Evolutionary conservation across 30 jellyfish, hydroid and myxozoan species (phyloP).

Genomic region (Cassiopea xamachana): DNA sequence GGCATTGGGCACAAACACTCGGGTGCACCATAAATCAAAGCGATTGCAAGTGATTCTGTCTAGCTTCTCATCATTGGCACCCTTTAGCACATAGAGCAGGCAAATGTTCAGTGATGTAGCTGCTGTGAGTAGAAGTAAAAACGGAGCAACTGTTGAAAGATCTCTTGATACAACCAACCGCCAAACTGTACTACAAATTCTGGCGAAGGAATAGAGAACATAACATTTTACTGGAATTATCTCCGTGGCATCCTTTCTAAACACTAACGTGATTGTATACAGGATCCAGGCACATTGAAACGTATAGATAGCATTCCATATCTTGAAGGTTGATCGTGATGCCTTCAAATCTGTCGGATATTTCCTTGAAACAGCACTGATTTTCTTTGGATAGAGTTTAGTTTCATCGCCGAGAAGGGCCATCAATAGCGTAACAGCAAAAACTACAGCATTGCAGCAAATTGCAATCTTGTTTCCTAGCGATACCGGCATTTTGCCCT

Average conservation of each 20-base stretch:
- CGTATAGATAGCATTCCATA: slow-evolving; percentile 74
- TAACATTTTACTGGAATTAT: slow-evolving; percentile 27
- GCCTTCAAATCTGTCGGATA: slow-evolving; percentile 42
- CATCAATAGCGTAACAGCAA: slow-evolving; percentile 31
- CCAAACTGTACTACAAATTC: slow-evolving; percentile 36
- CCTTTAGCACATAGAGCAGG: slow-evolving; percentile 21
- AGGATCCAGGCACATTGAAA: slow-evolving; percentile 71
- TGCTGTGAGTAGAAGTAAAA: slow-evolving; percentile 2
- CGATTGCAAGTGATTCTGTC: neutral
- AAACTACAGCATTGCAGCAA: slow-evolving; percentile 2
- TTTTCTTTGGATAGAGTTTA: slow-evolving; percentile 6
- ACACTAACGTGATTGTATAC: slow-evolving; percentile 55
- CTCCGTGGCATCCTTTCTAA: slow-evolving; percentile 33
- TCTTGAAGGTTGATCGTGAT: slow-evolving; percentile 39
- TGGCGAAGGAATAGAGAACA: slow-evolving; percentile 36
- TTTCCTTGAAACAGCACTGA: slow-evolving; percentile 10
- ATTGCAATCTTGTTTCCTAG: slow-evolving; percentile 15
- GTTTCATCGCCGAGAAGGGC: slow-evolving; percentile 34
- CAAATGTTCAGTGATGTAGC: slow-evolving; percentile 37
- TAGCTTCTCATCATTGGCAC: slow-evolving; percentile 15
- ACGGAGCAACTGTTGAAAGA: slow-evolving; percentile 35
- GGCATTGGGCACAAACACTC: slow-evolving; percentile 44
- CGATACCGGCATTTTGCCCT: slow-evolving; percentile 29
- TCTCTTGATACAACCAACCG: slow-evolving; percentile 33
- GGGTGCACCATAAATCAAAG: slow-evolving; percentile 43